A percentile compares a stretch with the other conserved stretches of the same genome.
These are phyloP conservation scores for Diadegma fenestrale DNA, from an alignment of 2,888 invertebrate species.

Conservation along the genomic window DNA sequence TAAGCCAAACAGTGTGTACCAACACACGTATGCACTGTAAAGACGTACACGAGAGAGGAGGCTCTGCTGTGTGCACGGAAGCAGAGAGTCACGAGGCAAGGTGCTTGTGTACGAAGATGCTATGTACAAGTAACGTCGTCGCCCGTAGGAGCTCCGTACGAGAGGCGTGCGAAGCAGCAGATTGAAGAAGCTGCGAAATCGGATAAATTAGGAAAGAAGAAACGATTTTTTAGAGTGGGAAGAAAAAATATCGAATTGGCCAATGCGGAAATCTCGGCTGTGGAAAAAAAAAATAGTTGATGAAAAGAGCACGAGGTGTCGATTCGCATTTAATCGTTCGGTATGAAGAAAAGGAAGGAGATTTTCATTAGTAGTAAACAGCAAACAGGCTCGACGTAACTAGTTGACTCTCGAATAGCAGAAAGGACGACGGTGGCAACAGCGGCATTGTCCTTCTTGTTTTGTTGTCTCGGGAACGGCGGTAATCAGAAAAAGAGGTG, in stretches of 20 bases:
- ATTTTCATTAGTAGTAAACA: constrained; percentile 41
- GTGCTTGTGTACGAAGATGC: constrained; percentile 26
- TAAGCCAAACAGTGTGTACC: constrained; percentile 11
- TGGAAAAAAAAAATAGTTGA: constrained; percentile 31
- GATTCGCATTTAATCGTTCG: not conserved
- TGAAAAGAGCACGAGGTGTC: not conserved
- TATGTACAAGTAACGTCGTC: constrained; percentile 54
- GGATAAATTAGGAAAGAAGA: constrained; percentile 7
- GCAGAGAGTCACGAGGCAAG: constrained; percentile 54
- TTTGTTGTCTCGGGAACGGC: constrained; percentile 75
- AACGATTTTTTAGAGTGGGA: not conserved
- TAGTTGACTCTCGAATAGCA: constrained; percentile 40
- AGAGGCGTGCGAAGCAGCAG: constrained; percentile 50
- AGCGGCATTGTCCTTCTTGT: constrained; percentile 75
- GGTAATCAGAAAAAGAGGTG: constrained; percentile 60
- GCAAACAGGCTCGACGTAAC: not conserved
- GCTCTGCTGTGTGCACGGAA: constrained; percentile 32
- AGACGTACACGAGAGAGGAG: constrained; percentile 32
- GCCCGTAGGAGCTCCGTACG: constrained; percentile 53
- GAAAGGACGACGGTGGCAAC: constrained; percentile 59
- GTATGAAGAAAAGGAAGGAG: constrained; percentile 39
- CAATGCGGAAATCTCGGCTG: constrained; percentile 52
- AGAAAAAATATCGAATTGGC: not conserved
- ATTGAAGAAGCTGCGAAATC: constrained; percentile 47
- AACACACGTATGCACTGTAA: constrained; percentile 23